phyloP scores from a whole-genome alignment of 2,888 invertebrate genomes.

The Agonopterix heracliana region DNA sequence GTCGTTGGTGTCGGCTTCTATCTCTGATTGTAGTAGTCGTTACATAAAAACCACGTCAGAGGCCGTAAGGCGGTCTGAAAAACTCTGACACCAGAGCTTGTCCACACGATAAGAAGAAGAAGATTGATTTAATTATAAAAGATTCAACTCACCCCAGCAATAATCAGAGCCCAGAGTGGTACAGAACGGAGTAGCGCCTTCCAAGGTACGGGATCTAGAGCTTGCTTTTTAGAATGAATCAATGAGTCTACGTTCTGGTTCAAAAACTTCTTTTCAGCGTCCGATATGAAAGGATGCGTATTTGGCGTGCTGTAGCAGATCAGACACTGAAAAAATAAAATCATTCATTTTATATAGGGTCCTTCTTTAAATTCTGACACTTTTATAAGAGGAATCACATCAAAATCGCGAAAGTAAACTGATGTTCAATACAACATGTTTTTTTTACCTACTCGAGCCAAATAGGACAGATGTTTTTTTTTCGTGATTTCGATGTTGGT shows the following conservation, averaged over 20 bases:
- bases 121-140: background rate
- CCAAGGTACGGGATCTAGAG: conserved; percentile 81
- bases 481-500: no score
- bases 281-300: conserved; percentile 72
- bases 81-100: no score
- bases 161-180: conserved; percentile 83
- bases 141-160: conserved; percentile 77
- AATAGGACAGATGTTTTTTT: no score
- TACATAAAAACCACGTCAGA: no score
- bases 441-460: no score
- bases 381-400: no score
- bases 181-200: conserved; percentile 78
- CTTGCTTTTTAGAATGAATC: conserved; percentile 54
- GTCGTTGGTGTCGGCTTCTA: background rate
- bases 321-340: conserved; percentile 40
- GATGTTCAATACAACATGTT: no score
- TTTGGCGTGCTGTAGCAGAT: conserved; percentile 72
- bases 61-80: no score
- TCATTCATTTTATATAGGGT: no score
- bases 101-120: background rate
- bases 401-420: no score
- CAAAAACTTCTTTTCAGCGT: conserved; percentile 68
- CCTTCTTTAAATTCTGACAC: no score
- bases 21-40: background rate
- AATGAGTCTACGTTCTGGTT: conserved; percentile 75